A percentile compares a stretch with the other conserved stretches of the same genome.
phyloP scores from a whole-genome alignment of 2,888 invertebrate species.

The Idaea biselata region DNA sequence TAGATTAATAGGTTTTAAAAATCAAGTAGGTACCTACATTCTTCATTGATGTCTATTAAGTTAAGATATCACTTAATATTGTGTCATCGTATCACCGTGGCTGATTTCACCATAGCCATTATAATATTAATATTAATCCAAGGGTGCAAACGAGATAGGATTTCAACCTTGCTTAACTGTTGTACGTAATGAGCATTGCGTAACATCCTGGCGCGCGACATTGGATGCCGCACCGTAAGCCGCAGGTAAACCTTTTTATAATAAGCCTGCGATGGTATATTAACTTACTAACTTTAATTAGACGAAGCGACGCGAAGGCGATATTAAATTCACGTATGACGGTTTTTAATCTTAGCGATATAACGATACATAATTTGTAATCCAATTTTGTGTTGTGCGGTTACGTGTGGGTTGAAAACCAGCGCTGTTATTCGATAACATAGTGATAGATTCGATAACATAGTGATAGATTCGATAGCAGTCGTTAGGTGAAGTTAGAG shows the following conservation, averaged over 20 bases:
- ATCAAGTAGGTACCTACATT: too few relatives aligned
- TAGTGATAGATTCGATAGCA: too few relatives aligned
- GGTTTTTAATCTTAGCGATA: not conserved
- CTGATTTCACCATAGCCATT: constrained; percentile 59
- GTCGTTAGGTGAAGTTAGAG: too few relatives aligned
- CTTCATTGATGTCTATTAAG: too few relatives aligned
- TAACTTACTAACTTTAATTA: not conserved
- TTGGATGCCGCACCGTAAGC: constrained; percentile 30
- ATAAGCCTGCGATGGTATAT: constrained; percentile 9
- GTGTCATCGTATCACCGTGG: constrained; percentile 33
- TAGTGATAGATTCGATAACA: too few relatives aligned
- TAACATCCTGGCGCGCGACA: constrained; percentile 39
- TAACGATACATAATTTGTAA: not conserved
- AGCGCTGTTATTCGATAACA: too few relatives aligned
- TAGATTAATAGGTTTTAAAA: too few relatives aligned
- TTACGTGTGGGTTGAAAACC: too few relatives aligned
- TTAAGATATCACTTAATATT: too few relatives aligned
- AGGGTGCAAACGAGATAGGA: constrained; percentile 71
- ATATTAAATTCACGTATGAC: not conserved
- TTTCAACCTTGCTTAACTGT: constrained; percentile 69
- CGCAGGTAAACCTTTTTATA: constrained; percentile 33
- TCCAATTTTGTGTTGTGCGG: too few relatives aligned
- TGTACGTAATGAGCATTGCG: constrained; percentile 49
- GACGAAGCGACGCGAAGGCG: not conserved
- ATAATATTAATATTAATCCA: constrained; percentile 76